A percentile compares a stretch with the other conserved stretches of the same genome.
phyloP scores from a whole-genome alignment of 1,140 invertebrate genomes.

The Polypedilum vanderplanki region DNA sequence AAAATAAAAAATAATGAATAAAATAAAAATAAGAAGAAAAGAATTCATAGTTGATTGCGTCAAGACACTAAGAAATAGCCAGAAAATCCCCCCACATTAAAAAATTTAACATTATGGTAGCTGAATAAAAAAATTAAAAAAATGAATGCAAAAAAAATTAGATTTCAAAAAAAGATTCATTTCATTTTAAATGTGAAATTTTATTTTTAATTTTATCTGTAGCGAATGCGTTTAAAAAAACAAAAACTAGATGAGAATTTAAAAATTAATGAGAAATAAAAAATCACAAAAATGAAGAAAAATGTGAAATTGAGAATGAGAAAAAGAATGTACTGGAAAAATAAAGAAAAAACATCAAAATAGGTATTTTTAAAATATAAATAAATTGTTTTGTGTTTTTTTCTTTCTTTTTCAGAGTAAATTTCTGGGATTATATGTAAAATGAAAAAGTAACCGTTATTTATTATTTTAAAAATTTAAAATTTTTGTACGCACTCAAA shows the following conservation, averaged over 20 bases:
- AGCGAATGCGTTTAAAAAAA: conserved; percentile 1
- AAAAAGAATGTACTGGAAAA: conserved; percentile 24
- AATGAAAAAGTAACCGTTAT: no score
- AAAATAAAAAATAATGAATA: not conserved
- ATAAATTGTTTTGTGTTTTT: not conserved
- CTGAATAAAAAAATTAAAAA: not conserved
- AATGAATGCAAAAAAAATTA: not conserved
- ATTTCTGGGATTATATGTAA: no score
- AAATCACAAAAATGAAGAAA: not conserved
- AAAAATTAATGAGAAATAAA: not conserved
- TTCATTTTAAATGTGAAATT: conserved; percentile 13
- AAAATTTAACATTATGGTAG: not conserved
- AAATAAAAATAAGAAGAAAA: not conserved
- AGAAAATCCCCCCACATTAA: no score
- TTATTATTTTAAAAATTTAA: no score
- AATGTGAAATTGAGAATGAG: not conserved
- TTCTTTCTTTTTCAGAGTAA: not conserved
- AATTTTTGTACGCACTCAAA: no score
- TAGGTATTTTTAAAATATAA: conserved; percentile 28
- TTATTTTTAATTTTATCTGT: conserved; percentile 15
- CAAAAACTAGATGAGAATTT: conserved; percentile 7
- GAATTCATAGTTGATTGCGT: not conserved
- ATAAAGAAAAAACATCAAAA: conserved; percentile 26
- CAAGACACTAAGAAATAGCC: conserved; percentile 1
- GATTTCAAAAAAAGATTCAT: conserved; percentile 5